Conservation (phyloP, 2,113 vertebrate species). For the human region DNA sequence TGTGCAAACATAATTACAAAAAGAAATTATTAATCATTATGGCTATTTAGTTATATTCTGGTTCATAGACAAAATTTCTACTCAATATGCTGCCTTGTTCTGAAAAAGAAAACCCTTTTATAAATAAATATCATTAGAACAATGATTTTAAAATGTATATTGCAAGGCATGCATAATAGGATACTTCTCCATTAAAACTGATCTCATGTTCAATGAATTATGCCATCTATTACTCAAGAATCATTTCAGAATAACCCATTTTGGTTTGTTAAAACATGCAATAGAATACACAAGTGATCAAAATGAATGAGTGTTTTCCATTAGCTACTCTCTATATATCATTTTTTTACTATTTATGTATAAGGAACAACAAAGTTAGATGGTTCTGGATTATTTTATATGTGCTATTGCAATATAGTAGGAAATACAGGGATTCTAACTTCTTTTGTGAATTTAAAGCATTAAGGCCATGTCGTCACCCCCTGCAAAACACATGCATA, state of each 20-base stretch:
- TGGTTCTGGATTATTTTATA: background rate
- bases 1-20: conserved; percentile 34
- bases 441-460: conserved; percentile 10
- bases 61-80: background rate
- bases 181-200: background rate
- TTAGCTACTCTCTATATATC: background rate
- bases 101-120: background rate
- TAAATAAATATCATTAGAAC: conserved; percentile 16
- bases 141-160: conserved; percentile 18
- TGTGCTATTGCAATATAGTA: background rate
- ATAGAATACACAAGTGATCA: background rate
- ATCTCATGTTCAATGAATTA: background rate
- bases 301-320: conserved; percentile 9
- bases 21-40: background rate
- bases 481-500: no score
- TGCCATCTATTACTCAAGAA: conserved; percentile 17
- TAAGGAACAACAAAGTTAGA: background rate
- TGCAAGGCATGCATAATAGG: background rate
- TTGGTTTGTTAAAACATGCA: conserved; percentile 7
- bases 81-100: background rate
- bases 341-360: background rate
- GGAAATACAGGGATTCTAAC: background rate
- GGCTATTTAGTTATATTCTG: background rate
- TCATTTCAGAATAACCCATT: conserved; percentile 38
- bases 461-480: background rate